phyloP scores from a whole-genome alignment of 1,140 invertebrate genomes.

The Rhagoletis pomonella region DNA sequence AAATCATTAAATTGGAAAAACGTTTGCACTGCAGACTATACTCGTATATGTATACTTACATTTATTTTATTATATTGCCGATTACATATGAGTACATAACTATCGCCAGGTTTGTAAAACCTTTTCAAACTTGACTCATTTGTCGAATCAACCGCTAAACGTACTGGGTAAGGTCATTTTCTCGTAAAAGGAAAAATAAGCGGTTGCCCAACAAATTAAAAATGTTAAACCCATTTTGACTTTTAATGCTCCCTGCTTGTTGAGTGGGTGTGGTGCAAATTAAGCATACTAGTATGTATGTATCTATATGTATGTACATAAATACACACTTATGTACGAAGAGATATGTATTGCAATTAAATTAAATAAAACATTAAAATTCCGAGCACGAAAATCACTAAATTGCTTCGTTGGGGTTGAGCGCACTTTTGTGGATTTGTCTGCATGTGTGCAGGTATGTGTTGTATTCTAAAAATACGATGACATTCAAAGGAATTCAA shows the following conservation, averaged over 20 bases:
- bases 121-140: no score
- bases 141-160: not conserved
- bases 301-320: not conserved
- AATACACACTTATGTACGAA: not conserved
- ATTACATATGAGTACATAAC: no score
- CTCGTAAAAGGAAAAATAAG: not conserved
- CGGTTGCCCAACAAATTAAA: slow-evolving; percentile 57
- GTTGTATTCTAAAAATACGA: slow-evolving; percentile 20
- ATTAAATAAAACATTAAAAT: slow-evolving; percentile 59
- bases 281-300: not conserved
- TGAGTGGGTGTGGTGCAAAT: not conserved
- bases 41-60: not conserved
- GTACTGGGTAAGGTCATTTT: not conserved
- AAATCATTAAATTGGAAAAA: slow-evolving; percentile 21
- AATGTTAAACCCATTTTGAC: slow-evolving; percentile 57
- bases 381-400: slow-evolving; percentile 18
- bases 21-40: not conserved
- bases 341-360: slow-evolving; percentile 53
- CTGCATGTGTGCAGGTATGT: not conserved
- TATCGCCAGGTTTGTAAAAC: no score
- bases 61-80: no score
- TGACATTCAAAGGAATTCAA: not conserved
- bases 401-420: not conserved
- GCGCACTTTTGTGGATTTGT: not conserved
- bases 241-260: slow-evolving; percentile 52